Evolutionary conservation across 2,797 vertebrate genomes (phyloP), one percentile per base, ranked within the genome.

Genomic region (Pangasius sanitwongsei): DNA sequence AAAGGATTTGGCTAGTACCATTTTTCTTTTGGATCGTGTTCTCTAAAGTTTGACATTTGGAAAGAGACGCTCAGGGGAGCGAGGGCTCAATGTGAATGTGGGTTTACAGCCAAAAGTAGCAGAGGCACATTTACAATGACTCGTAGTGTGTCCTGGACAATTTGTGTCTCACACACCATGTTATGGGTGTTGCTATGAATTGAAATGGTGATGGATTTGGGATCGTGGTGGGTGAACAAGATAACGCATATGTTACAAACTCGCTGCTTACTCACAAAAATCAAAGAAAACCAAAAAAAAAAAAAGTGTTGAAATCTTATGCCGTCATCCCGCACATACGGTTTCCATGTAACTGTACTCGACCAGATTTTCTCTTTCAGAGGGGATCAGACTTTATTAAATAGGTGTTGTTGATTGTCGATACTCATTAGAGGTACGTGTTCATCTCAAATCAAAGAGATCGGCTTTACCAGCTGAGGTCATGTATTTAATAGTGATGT

Each of bases 131-230:
- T 57, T 61, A 61, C 55, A 12, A 1, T 41, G 5, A 37, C 53
- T 81, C 28, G 28, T 15, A 83, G 41, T 0, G 34, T 28, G 37
- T 28, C 12, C 59, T 31, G 61, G 61, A 67, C 28, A 23, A 31
- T 84, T 23, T 48, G 28, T 67, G 83, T 84, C 28, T 34, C 16
- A 3, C 28, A 20, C 41, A 12, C 63, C 63, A 50, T 69, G 63
- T 69, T 69, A 75, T 48, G 59, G 63, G 50, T 20, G 8, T 16
- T 72, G 85, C 59, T 74, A 63, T 84, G 87, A 84, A 85, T 13
- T 34, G 48, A 53, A 87, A 44, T 75, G 90, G 91, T 90, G 90
- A 89, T 69, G 85, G 89, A 91, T 88, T 89, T 87, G 67, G 83
- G 87, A 82, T 88, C 44, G 6, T 88, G 87, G 90, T 92, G 88